phyloP scores from a whole-genome alignment of 1,140 invertebrate species.

The Trichonephila clavipes region DNA sequence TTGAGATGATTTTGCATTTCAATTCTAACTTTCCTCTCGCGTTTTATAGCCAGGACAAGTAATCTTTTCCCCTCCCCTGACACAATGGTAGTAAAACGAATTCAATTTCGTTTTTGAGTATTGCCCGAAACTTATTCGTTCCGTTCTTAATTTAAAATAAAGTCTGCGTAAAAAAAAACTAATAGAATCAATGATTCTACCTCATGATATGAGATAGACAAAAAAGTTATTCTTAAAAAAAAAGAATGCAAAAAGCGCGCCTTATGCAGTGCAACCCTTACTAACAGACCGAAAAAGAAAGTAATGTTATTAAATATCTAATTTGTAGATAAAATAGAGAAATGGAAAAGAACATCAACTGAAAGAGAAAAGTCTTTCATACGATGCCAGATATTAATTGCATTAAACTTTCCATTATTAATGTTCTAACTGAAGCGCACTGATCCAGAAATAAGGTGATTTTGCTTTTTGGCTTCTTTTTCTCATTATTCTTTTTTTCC shows the following conservation, averaged over 20 bases:
- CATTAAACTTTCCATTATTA: slow-evolving; percentile 77
- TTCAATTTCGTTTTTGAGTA: slow-evolving; percentile 60
- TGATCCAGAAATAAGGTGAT: slow-evolving; percentile 71
- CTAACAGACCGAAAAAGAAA: slow-evolving; percentile 70
- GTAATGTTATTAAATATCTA: slow-evolving; percentile 76
- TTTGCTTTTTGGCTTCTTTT: slow-evolving; percentile 44
- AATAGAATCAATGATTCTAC: slow-evolving; percentile 49
- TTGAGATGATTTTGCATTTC: slow-evolving; percentile 50
- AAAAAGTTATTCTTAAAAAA: background rate
- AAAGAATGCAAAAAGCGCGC: background rate
- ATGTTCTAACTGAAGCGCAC: slow-evolving; percentile 72
- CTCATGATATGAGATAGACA: slow-evolving; percentile 57
- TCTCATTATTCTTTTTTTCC: slow-evolving; percentile 11
- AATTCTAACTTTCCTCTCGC: slow-evolving; percentile 45
- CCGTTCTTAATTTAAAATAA: slow-evolving; percentile 72
- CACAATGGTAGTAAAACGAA: slow-evolving; percentile 50
- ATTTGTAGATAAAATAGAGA: slow-evolving; percentile 76
- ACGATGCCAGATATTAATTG: slow-evolving; percentile 73
- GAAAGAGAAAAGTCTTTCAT: slow-evolving; percentile 46
- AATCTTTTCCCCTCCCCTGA: slow-evolving; percentile 8
- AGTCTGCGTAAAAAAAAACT: slow-evolving; percentile 47
- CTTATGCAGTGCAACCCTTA: slow-evolving; percentile 47
- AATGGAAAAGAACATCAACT: slow-evolving; percentile 57
- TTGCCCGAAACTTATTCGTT: slow-evolving; percentile 56
- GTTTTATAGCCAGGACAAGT: background rate